These are phyloP conservation scores for Chloroclysta siterata DNA, from an alignment of 2,888 invertebrate species.

Conservation along the genomic window DNA sequence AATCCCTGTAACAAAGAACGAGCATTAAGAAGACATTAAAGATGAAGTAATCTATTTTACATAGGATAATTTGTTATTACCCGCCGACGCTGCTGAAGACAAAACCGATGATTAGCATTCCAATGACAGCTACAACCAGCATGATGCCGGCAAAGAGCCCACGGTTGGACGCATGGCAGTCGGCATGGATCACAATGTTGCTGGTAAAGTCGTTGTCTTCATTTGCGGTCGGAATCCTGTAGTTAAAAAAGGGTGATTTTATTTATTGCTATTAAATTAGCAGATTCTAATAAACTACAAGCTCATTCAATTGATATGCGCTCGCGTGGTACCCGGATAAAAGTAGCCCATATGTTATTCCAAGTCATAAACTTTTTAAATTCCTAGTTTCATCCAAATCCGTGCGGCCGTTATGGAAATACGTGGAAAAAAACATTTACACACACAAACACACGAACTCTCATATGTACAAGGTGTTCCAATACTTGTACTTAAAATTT, in stretches of 20 bases:
- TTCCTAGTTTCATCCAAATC: no score
- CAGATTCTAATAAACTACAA: background rate
- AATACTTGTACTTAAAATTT: no score
- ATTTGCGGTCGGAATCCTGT: constrained; percentile 73
- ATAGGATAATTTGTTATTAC: constrained; percentile 44
- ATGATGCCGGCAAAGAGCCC: constrained; percentile 90
- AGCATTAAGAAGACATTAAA: no score
- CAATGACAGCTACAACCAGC: constrained; percentile 79
- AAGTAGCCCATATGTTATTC: no score
- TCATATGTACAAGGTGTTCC: no score
- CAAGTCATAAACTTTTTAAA: no score
- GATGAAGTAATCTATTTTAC: background rate
- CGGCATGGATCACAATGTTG: constrained; percentile 87
- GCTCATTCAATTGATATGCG: no score
- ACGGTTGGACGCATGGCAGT: constrained; percentile 91
- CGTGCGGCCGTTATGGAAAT: no score
- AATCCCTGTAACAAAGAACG: constrained; percentile 67
- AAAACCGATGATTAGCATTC: constrained; percentile 77
- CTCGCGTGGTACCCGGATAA: no score
- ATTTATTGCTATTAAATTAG: background rate
- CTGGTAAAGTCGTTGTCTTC: constrained; percentile 82
- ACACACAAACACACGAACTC: no score
- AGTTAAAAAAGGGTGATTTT: constrained; percentile 18
- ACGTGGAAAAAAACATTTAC: no score
- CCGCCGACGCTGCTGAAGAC: constrained; percentile 78